Evolutionary conservation across 1,140 invertebrate genomes (phyloP), one percentile per base, ranked within the genome.

Genomic region (Protaetia brevitarsis): DNA sequence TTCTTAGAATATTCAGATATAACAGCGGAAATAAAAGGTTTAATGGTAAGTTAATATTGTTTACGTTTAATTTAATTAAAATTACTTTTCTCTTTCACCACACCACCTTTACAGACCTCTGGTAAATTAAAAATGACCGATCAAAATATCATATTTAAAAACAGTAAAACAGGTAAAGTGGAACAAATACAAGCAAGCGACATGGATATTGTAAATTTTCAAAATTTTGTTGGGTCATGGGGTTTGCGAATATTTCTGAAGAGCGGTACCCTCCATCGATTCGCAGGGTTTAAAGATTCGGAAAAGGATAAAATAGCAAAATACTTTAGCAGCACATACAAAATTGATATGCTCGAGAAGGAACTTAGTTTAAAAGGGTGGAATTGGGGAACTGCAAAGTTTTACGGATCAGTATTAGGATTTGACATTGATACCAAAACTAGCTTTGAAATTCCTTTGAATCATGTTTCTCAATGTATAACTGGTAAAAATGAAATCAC

Each of bases 401-500:
- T 99, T 78, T 87, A 89, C 77, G 97, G 96, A 23, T 92, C 95
- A 59, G 88, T 93, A 1, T 78, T 99, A 0, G 93, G 90, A 75
- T 99, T 99, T 80, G 91, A 97, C 77, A 89, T 98, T 41, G 93
- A 94, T 11, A 88, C 88, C 62, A 87, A 90, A 64, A 89, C 92
- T 19, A 93, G 92, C 0, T 99, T 99, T 85, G 97, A 99, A 82
- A 91, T 99, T 72, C 97, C 98, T 0, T 76, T 99, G 2, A 89
- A 90, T 65, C 90, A 99, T 85, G 97, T 99, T 0, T 97, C 95
- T 1, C 94, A 98, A 72, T 97, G 96, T 76, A 95, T 89, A 2
- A 93, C 93, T n/a, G 93, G 94, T 16, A 99, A 99, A 78, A 99
- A 98, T 83, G 98, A 99, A 86, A 94, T 99, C 1, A 97, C 96